Evolutionary conservation across 2,888 invertebrate species (phyloP), one percentile per base, ranked within the genome.

Genomic region (Ashinkailepas kermadecensis): DNA sequence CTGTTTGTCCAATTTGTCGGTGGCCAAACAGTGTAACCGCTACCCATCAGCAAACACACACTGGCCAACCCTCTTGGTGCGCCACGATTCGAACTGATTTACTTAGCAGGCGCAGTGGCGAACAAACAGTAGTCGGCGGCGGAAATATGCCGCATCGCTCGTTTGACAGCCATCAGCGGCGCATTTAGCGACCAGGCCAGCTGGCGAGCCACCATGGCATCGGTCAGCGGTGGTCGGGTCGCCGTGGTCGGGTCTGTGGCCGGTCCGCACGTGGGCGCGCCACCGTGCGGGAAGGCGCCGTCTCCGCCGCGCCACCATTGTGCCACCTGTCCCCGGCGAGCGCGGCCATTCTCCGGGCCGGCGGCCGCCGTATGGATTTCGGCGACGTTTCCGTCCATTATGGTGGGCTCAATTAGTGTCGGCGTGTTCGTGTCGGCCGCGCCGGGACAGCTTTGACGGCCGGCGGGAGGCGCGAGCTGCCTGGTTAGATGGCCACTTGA

Each of bases 1-100:
- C 23, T 65, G 65, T 65, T 65, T 65, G 65, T 23, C 65, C 65
- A 65, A 65, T 65, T 65, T 65, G 65, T 23, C 65, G 65, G 12
- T 23, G 65, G n/a, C n/a, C 65, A 65, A 65, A 23, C 65, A 65
- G 10, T 65, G 65, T 65, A 65, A 65, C n/a, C 65, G 65, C 65
- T 65, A 65, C 65, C 65, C 65, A 65, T 23, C 65, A 10, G 23
- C 65, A 65, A 65, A 65, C 65, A 65, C 65, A 0, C 1, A n/a
- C 23, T 9, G 23, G 7, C 65, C 23, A 0, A 3, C 23, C n/a
- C 65, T 65, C 65, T 23, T 9, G 65, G n/a, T 1, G 23, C 23
- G 9, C 18, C 65, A n/a, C 23, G 23, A 59, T 11, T 15, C 59
- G n/a, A n/a, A 23, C 65, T 23, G 65, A n/a, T 65, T 65, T 65